Base-by-base conservation (phyloP, 2,113 vertebrate genomes). In the Carassius carassius region DNA sequence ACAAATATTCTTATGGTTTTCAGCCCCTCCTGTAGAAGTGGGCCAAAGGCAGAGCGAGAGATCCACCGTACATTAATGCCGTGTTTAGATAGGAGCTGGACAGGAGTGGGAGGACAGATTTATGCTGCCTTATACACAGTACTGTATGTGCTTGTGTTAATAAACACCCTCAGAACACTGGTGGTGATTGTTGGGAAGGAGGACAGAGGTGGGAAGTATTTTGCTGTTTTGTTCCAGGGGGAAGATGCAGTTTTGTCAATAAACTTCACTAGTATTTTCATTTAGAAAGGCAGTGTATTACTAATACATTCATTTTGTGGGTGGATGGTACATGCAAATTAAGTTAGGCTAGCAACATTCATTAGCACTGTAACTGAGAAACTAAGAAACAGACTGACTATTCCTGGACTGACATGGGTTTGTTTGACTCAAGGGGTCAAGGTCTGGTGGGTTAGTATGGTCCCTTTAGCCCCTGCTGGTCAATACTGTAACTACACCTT, bases 101-200 rank as follows among this genome's bases (percentile, higher is more conserved):
- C 69, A 58, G 49, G 23, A 72, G 72, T 78, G 23, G 63, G 73
- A 82, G 84, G 84, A 77, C 74, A 78, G 44, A 29, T 74, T 81
- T 78, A 81, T 85, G 77, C 65, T 44, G 65, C 44, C 65, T 85
- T 87, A 78, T 73, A 77, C 79, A 85, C 72, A 72, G 77, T 51
- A 12, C 63, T 69, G 14, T 81, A 32, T 84, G 82, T 84, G 77
- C 77, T 79, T 76, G 70, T 87, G 83, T 78, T 87, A 77, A 87
- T 84, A 87, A 87, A 87, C 69, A 77, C 62, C 69, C 83, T 63
- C 10, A 21, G 78, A 73, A 77, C 78, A 77, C 63, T 44, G 11
- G 19, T 44, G 11, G 19, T 72, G 78, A 69, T 78, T 70, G 77
- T 84, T 25, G 23, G 49, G 12, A 5, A 25, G 41, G 72, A 82